Evolutionary conservation across 2,797 vertebrate species (phyloP), one percentile per base, ranked within the genome.

Genomic region (Odontamblyopus lacepedii): DNA sequence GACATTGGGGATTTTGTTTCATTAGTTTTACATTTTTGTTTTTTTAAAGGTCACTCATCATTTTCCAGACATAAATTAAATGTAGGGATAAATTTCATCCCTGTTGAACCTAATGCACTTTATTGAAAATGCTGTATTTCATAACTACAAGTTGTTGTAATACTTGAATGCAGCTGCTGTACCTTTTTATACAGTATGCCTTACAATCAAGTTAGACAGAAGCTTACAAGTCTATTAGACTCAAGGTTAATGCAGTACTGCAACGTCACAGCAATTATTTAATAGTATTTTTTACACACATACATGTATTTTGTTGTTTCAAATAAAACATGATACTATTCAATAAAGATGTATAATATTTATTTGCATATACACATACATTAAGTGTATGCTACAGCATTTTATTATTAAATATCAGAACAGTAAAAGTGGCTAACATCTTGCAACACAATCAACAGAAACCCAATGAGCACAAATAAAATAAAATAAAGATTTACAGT

Each of bases 351-450:
- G 32, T 73, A 63, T 30, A 72, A 76, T 77, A 35, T 80, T 87
- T 85, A 88, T 81, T 82, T 66, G 56, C 72, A 85, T 62, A 76
- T 78, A 82, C 73, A 87, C 65, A 76, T 81, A 27, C 26, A 75
- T 50, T 84, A 78, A 69, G 80, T 64, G 75, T 87, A 79, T 84
- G 78, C 69, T 88, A 90, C 86, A 91, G 82, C 85, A 91, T 90
- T 88, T 87, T 80, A 86, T 77, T 83, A 84, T 90, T 88, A 93
- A 93, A 91, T 88, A 90, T 78, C 83, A 89, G 79, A 82, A 67
- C 88, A 75, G 85, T 81, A 87, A 89, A 88, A 87, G 88, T 90
- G 83, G 76, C 87, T 72, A 83, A 85, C 78, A 68, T 85, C 73
- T 78, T 81, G 59, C 38, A 70, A 41, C 18, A 80, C 62, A 79